phyloP scores from a whole-genome alignment of 2,113 vertebrate species.

The Heterocephalus glaber region DNA sequence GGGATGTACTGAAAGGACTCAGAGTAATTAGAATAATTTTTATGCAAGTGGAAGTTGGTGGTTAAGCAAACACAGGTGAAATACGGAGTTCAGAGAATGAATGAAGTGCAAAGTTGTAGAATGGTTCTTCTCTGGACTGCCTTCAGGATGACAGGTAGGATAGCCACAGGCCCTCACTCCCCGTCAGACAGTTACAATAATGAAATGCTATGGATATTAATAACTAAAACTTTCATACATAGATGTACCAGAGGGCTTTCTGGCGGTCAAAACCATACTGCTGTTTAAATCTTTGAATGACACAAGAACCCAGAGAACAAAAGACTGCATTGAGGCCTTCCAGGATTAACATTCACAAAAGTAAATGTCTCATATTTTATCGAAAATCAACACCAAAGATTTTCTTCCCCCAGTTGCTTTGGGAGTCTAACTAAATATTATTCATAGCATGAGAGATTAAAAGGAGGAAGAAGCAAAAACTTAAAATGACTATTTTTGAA shows the following conservation, averaged over 20 bases:
- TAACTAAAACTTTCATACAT: slow-evolving; percentile 61
- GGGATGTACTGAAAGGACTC: slow-evolving; percentile 75
- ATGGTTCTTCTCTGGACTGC: slow-evolving; percentile 79
- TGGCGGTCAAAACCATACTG: slow-evolving; percentile 56
- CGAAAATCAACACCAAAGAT: slow-evolving; percentile 75
- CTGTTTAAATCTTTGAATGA: slow-evolving; percentile 70
- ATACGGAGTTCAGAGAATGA: slow-evolving; percentile 64
- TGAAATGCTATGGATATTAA: slow-evolving; percentile 43
- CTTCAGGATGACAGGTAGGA: slow-evolving; percentile 77
- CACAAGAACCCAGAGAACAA: slow-evolving; percentile 70
- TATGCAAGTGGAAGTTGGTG: slow-evolving; percentile 69
- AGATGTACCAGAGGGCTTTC: slow-evolving; percentile 53
- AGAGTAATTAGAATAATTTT: slow-evolving; percentile 78
- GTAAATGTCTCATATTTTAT: slow-evolving; percentile 76
- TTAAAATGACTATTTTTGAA: slow-evolving; percentile 74
- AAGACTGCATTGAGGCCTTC: slow-evolving; percentile 62
- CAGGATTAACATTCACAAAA: slow-evolving; percentile 68
- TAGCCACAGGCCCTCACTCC: slow-evolving; percentile 77
- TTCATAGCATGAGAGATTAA: slow-evolving; percentile 74
- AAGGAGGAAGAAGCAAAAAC: slow-evolving; percentile 66
- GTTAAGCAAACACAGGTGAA: slow-evolving; percentile 62
- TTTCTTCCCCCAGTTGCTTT: slow-evolving; percentile 69
- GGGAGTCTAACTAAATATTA: slow-evolving; percentile 74
- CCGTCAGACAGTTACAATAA: slow-evolving; percentile 74
- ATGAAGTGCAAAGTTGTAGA: slow-evolving; percentile 80